Evolutionary conservation across 2,888 invertebrate genomes (phyloP).

Genomic region (Eurytoma californica): DNA sequence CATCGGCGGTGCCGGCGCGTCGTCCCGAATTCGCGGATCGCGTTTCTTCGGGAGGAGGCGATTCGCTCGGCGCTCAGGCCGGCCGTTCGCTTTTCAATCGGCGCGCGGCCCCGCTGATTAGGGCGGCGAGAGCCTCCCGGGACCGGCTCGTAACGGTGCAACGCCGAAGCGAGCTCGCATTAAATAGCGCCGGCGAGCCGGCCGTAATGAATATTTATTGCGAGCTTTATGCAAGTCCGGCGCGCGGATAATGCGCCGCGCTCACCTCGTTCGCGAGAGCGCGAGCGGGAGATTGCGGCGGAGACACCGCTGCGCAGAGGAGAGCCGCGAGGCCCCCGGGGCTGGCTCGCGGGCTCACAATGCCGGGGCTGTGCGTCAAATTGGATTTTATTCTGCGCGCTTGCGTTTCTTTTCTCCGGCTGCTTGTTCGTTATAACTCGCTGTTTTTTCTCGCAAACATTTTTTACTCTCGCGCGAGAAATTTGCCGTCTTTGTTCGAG

Average conservation of each 20-base stretch:
- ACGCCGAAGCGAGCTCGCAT: conserved; percentile 24
- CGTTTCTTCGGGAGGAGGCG: conserved; percentile 36
- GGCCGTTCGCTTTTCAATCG: conserved; percentile 27
- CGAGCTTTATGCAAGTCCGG: neutral
- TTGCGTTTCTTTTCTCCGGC: no score
- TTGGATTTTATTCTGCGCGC: no score
- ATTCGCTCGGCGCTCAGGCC: neutral
- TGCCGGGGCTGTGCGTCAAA: no score
- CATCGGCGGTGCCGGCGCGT: conserved; percentile 46
- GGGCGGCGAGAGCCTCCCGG: conserved; percentile 22
- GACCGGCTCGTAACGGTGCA: conserved; percentile 36
- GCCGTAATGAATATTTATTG: conserved; percentile 10
- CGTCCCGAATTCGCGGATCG: conserved; percentile 53
- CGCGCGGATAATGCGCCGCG: neutral
- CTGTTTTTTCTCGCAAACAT: no score
- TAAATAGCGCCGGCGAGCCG: conserved; percentile 31
- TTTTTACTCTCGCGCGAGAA: no score
- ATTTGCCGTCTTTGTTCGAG: no score
- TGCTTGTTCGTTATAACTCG: no score
- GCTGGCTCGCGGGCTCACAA: no score
- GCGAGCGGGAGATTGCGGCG: neutral
- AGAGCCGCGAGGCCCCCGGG: no score
- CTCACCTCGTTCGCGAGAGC: neutral
- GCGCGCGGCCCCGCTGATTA: conserved; percentile 41
- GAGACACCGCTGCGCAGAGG: no score